Conservation (phyloP, 2,113 vertebrate genomes). For the Nicator chloris region DNA sequence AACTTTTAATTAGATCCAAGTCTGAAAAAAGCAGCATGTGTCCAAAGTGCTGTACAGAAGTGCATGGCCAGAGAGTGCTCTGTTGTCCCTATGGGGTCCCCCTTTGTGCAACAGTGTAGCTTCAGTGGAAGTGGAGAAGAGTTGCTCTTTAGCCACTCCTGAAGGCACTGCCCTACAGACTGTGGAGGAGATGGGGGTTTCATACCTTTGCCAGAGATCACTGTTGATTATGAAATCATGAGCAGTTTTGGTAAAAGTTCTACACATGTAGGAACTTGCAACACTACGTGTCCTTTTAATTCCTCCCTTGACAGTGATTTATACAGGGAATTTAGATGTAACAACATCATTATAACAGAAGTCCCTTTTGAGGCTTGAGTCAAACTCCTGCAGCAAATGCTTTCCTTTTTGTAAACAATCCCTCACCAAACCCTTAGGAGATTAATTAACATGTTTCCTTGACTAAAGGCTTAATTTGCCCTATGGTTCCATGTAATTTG, state of each 20-base stretch:
- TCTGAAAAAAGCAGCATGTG: rapidly evolving
- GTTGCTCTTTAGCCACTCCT: background rate
- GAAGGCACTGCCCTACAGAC: background rate
- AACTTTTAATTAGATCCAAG: background rate
- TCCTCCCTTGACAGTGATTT: background rate
- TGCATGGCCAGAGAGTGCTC: background rate
- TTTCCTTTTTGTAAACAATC: constrained; percentile 42
- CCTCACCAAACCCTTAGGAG: constrained; percentile 11
- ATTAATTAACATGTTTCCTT: constrained; percentile 29
- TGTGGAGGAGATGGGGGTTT: background rate
- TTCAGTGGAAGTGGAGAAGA: background rate
- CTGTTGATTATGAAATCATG: background rate
- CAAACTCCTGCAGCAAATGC: background rate
- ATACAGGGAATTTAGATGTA: background rate
- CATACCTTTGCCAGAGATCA: background rate
- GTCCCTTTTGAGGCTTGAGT: constrained; percentile 9
- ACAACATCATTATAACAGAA: background rate
- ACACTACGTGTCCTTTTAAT: background rate
- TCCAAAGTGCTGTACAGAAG: background rate
- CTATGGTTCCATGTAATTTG: constrained; percentile 9
- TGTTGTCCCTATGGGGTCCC: background rate
- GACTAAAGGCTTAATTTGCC: constrained; percentile 13
- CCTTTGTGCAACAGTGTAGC: rapidly evolving
- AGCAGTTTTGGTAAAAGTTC: background rate
- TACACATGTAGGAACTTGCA: background rate